A percentile compares a stretch with the other conserved stretches of the same genome.
Conservation (phyloP, 2,113 vertebrate species). For the Syngnathoides biaculeatus region DNA sequence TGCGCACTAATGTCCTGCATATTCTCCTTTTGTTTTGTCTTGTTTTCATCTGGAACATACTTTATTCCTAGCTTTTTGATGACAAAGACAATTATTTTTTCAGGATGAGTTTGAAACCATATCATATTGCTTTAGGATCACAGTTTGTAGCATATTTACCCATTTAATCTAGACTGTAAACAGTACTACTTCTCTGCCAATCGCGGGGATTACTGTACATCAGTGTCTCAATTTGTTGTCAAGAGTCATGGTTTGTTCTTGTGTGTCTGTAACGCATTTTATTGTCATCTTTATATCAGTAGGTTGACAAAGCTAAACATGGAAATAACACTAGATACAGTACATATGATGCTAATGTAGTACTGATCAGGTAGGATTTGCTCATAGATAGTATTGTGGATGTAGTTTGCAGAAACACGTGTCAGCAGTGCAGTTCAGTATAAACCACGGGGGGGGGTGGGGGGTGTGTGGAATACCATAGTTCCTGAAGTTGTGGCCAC, state of each 20-base stretch:
- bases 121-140: not conserved
- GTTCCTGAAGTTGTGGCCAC: too few species aligned
- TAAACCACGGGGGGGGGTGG: too few species aligned
- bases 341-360: not conserved
- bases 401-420: too few species aligned
- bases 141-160: not conserved
- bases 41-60: too few species aligned
- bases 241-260: not conserved
- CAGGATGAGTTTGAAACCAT: not conserved
- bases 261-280: not conserved
- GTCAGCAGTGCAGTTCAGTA: too few species aligned
- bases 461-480: too few species aligned
- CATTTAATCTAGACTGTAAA: too few species aligned
- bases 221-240: not conserved
- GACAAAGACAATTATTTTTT: not conserved
- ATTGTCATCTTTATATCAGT: not conserved
- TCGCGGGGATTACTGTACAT: not conserved
- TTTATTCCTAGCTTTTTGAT: not conserved
- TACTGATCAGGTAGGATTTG: not conserved
- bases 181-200: not conserved
- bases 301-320: not conserved
- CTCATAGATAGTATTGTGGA: not conserved
- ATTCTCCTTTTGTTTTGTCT: not conserved
- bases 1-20: not conserved
- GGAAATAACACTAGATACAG: not conserved